A percentile compares a stretch with the other conserved stretches of the same genome.
These are phyloP conservation scores for Cistogaster globosa DNA, from an alignment of 2,888 invertebrate genomes.

Conservation along the genomic window DNA sequence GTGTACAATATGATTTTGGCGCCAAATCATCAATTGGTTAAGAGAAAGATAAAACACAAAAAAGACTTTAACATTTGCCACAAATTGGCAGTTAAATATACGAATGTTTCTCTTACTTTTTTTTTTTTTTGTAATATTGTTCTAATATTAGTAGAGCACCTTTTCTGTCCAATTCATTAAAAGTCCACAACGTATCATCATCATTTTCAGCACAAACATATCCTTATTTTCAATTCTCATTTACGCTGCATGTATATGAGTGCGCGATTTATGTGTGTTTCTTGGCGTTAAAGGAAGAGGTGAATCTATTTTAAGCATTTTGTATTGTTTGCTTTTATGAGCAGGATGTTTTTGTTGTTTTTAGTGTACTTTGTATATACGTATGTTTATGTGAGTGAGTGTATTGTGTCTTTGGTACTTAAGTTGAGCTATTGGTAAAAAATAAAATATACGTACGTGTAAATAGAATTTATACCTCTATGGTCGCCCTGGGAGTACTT, in stretches of 20 bases:
- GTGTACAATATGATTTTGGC: conserved; percentile 44
- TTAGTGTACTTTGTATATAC: background rate
- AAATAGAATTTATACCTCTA: conserved; percentile 82
- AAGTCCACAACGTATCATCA: conserved; percentile 53
- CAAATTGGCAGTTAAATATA: conserved; percentile 12
- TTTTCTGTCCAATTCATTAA: conserved; percentile 67
- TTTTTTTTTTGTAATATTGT: conserved; percentile 29
- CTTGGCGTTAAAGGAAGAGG: conserved; percentile 52
- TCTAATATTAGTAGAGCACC: conserved; percentile 61
- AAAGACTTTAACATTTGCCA: conserved; percentile 11
- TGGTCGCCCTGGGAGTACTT: conserved; percentile 81
- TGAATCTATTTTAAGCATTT: conserved; percentile 66
- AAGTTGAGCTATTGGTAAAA: conserved; percentile 74
- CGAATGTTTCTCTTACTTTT: conserved; percentile 3
- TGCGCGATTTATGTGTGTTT: conserved; percentile 26
- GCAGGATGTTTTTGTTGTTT: conserved; percentile 43
- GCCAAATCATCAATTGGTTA: conserved; percentile 61
- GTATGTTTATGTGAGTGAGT: conserved; percentile 23
- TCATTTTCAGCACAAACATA: conserved; percentile 44
- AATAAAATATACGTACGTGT: conserved; percentile 81
- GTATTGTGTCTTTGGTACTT: conserved; percentile 67
- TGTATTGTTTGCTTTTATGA: conserved; percentile 52
- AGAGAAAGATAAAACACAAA: conserved; percentile 9
- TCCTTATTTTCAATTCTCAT: conserved; percentile 18
- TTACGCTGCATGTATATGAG: conserved; percentile 27